Evolutionary conservation across 2,797 vertebrate species (phyloP).

Genomic region (Betta splendens): DNA sequence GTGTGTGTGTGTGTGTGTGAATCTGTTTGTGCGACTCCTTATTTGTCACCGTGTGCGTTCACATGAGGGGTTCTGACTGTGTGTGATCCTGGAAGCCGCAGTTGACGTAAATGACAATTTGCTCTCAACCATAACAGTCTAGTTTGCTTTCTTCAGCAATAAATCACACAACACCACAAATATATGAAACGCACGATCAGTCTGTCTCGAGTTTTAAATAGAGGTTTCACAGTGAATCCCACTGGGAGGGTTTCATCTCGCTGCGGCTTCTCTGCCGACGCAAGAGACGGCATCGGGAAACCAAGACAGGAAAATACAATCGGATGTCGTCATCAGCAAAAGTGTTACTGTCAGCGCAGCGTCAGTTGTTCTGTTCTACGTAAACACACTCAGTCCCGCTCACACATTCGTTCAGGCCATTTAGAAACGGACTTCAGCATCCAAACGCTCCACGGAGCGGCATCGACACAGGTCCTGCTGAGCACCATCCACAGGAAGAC

Average conservation of each 20-base stretch:
- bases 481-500: too few relatives aligned
- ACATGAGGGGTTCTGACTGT: conserved; percentile 27
- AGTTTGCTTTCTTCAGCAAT: conserved; percentile 53
- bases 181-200: conserved; percentile 43
- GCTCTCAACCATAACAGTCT: conserved; percentile 46
- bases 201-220: conserved; percentile 25
- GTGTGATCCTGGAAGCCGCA: conserved; percentile 61
- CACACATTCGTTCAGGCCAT: too few relatives aligned
- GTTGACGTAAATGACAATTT: conserved; percentile 64
- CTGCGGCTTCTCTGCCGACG: conserved; percentile 35
- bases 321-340: conserved; percentile 13
- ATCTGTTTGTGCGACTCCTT: conserved; percentile 16
- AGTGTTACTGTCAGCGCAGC: conserved; percentile 9
- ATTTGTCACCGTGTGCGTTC: conserved; percentile 28
- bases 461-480: too few relatives aligned
- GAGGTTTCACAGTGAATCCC: conserved; percentile 40
- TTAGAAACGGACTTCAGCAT: too few relatives aligned
- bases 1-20: conserved; percentile 14
- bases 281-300: conserved; percentile 26
- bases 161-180: conserved; percentile 62
- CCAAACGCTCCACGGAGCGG: too few relatives aligned
- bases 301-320: conserved; percentile 8
- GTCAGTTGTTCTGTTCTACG: conserved; percentile 3
- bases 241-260: conserved; percentile 41
- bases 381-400: background rate